Evolutionary conservation across 1,140 invertebrate genomes (phyloP).

Genomic region (Drosophila funebris): DNA sequence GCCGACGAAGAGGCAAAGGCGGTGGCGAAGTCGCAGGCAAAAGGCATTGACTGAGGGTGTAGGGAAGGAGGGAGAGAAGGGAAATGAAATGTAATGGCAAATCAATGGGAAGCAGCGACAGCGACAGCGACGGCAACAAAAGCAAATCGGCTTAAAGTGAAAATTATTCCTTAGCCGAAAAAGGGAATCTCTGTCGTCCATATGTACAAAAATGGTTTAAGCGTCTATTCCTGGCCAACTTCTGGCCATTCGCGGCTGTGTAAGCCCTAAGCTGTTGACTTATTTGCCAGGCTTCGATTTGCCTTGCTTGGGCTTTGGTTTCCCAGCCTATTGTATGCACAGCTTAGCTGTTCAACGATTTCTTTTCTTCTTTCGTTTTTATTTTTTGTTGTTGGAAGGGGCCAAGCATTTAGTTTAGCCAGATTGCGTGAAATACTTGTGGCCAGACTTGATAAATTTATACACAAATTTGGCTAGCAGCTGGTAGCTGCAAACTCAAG

Average conservation of each 20-base stretch:
- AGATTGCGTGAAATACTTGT: slow-evolving; percentile 37
- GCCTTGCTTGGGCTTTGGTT: slow-evolving; percentile 9
- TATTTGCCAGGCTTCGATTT: slow-evolving; percentile 71
- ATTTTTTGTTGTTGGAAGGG: neutral
- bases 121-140: slow-evolving; percentile 20
- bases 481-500: neutral
- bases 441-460: neutral
- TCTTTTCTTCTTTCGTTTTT: slow-evolving; percentile 3
- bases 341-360: slow-evolving; percentile 42
- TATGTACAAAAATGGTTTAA: slow-evolving; percentile 42
- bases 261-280: slow-evolving; percentile 73
- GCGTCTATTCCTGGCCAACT: slow-evolving; percentile 13
- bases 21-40: neutral
- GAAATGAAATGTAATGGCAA: slow-evolving; percentile 76
- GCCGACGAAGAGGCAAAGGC: slow-evolving; percentile 45
- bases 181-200: slow-evolving; percentile 12
- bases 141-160: slow-evolving; percentile 82
- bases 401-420: slow-evolving; percentile 43
- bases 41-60: neutral
- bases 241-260: slow-evolving; percentile 64
- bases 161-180: slow-evolving; percentile 76
- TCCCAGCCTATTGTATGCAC: slow-evolving; percentile 20
- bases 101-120: slow-evolving; percentile 59
- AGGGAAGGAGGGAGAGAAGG: neutral
- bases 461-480: slow-evolving; percentile 3